Evolutionary conservation across 2,797 vertebrate species (phyloP).

Genomic region (Sebastolobus alascanus): DNA sequence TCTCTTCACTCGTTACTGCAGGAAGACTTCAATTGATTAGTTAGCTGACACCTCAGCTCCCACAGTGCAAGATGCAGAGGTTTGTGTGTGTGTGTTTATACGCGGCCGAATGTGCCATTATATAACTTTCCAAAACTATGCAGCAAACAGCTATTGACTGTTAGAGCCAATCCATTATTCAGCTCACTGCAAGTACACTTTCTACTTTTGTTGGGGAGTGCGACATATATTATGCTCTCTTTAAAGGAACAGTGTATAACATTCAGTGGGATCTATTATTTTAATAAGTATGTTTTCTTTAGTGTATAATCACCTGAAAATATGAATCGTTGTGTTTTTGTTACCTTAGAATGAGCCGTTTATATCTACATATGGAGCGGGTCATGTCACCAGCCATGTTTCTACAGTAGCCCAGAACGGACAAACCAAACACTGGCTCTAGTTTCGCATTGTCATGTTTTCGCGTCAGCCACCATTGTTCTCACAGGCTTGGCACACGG

Average conservation of each 20-base stretch:
- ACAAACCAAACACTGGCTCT: too few species aligned
- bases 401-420: too few species aligned
- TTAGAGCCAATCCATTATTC: conserved; percentile 14
- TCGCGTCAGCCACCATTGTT: too few species aligned
- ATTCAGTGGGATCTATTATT: neutral
- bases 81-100: conserved; percentile 2
- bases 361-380: too few species aligned
- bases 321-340: too few species aligned
- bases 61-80: conserved; percentile 33
- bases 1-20: conserved; percentile 71
- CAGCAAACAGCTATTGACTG: conserved; percentile 4
- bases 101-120: conserved; percentile 26
- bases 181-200: conserved; percentile 9
- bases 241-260: neutral
- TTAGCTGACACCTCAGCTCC: conserved; percentile 66
- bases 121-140: conserved; percentile 24
- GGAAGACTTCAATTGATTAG: conserved; percentile 79
- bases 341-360: too few species aligned
- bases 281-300: too few species aligned
- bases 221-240: neutral
- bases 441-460: too few species aligned
- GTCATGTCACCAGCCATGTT: too few species aligned
- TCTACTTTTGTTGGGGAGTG: neutral
- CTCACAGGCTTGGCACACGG: too few species aligned
- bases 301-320: too few species aligned